Conservation (phyloP, 2,888 invertebrate species). For the Agrochola macilenta region DNA sequence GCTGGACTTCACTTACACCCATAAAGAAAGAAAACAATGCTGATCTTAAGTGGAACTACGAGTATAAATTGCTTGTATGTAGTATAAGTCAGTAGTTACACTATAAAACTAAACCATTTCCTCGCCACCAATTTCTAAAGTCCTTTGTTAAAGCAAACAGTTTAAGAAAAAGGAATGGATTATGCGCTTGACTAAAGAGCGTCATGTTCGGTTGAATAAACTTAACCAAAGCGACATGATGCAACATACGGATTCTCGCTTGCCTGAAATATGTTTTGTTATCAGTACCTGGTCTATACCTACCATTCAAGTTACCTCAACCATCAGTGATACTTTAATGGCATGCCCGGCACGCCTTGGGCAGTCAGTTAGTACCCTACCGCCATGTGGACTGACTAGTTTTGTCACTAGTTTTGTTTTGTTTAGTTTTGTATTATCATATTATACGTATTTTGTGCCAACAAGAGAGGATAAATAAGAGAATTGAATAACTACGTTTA, state of each 20-base stretch:
- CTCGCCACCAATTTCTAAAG: constrained; percentile 22
- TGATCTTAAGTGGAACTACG: not conserved
- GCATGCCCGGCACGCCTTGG: too few species aligned
- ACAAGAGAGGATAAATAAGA: not conserved
- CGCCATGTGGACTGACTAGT: not conserved
- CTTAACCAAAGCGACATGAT: not conserved
- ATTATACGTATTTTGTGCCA: not conserved
- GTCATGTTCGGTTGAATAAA: constrained; percentile 25
- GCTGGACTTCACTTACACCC: not conserved
- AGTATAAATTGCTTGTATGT: not conserved
- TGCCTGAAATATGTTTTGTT: not conserved
- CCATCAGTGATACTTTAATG: not conserved
- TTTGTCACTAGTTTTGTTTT: too few species aligned
- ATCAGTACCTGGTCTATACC: too few species aligned
- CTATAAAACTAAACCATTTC: not conserved
- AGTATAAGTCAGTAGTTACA: too few species aligned
- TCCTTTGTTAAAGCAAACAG: constrained; percentile 10
- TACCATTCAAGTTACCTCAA: not conserved
- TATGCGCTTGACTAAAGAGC: constrained; percentile 18
- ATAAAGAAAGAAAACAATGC: not conserved
- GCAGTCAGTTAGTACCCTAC: not conserved
- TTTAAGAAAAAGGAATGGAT: constrained; percentile 20
- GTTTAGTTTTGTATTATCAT: too few species aligned
- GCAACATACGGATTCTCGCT: not conserved
- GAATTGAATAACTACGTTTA: not conserved